A percentile compares a stretch with the other conserved stretches of the same genome.
Evolutionary conservation across 2,113 vertebrate species (phyloP).

Genomic region (Uropsilus gracilis): DNA sequence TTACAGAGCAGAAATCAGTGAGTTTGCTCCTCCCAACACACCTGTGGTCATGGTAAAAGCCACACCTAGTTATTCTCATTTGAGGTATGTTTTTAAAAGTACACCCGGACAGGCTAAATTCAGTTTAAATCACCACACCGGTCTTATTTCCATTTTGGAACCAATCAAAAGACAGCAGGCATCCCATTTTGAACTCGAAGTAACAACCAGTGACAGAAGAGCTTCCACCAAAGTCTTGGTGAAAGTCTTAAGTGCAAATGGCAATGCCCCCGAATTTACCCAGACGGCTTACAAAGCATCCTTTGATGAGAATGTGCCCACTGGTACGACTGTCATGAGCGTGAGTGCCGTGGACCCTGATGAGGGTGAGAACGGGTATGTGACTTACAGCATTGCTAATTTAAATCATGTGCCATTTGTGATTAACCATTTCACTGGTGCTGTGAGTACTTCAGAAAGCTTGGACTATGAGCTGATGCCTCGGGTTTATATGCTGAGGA

Average conservation of each 20-base stretch:
- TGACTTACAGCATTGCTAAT: constrained; percentile 97
- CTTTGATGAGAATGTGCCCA: constrained; percentile 95
- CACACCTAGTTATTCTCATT: constrained; percentile 89
- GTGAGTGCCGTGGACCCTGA: constrained; percentile 94
- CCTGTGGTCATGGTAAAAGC: constrained; percentile 95
- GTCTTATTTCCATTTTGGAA: constrained; percentile 93
- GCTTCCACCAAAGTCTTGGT: constrained; percentile 92
- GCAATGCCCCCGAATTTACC: constrained; percentile 94
- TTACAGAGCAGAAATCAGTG: constrained; percentile 95
- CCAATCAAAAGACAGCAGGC: constrained; percentile 89
- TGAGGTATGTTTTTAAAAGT: constrained; percentile 93
- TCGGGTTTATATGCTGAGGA: constrained; percentile 94
- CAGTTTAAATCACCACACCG: constrained; percentile 92
- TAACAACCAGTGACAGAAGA: constrained; percentile 92
- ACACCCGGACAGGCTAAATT: constrained; percentile 89
- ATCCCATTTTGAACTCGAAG: constrained; percentile 92
- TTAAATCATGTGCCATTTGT: constrained; percentile 92
- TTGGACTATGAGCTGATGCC: constrained; percentile 98
- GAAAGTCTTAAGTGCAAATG: constrained; percentile 92
- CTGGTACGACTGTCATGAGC: constrained; percentile 91
- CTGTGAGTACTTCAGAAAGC: constrained; percentile 93
- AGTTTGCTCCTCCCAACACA: constrained; percentile 94
- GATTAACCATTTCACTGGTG: constrained; percentile 95
- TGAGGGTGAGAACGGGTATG: constrained; percentile 95
- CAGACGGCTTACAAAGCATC: constrained; percentile 94